Percentiles rank a stretch among this genome's conserved stretches.
phyloP scores from a whole-genome alignment of 2,888 invertebrate genomes.

The Melanostoma scalare region DNA sequence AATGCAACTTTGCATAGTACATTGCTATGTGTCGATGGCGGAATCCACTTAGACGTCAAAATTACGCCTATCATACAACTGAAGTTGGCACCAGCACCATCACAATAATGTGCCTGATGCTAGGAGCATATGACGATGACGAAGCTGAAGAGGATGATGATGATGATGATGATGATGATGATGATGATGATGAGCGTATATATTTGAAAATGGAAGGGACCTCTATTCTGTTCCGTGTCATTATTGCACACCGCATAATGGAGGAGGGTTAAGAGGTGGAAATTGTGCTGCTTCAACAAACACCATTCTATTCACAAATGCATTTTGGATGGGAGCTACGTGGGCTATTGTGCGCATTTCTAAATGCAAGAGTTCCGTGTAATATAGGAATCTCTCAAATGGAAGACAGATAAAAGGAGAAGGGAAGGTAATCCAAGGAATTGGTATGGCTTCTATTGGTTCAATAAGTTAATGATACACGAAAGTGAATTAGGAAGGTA shows the following conservation, averaged over 20 bases:
- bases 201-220: slow-evolving; percentile 25
- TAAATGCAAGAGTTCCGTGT: slow-evolving; percentile 11
- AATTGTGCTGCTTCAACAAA: slow-evolving; percentile 38
- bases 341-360: neutral
- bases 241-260: slow-evolving; percentile 31
- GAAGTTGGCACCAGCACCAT: slow-evolving; percentile 33
- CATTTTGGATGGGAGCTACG: slow-evolving; percentile 13
- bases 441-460: neutral
- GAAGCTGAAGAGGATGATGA: slow-evolving; percentile 35
- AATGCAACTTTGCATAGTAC: slow-evolving; percentile 35
- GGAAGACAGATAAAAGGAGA: slow-evolving; percentile 1
- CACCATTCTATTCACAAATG: slow-evolving; percentile 22
- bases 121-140: slow-evolving; percentile 11
- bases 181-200: slow-evolving; percentile 32
- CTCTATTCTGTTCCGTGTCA: slow-evolving; percentile 48
- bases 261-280: neutral
- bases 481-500: no score
- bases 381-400: neutral
- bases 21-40: slow-evolving; percentile 58
- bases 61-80: slow-evolving; percentile 65
- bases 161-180: slow-evolving; percentile 46
- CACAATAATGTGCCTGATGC: slow-evolving; percentile 34
- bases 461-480: neutral
- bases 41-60: slow-evolving; percentile 69
- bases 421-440: slow-evolving; percentile 1